Percentiles rank a stretch among this genome's conserved stretches.
These are phyloP conservation scores for Puffinus mauretanicus DNA, from an alignment of 2,113 vertebrate species.

Conservation along the genomic window DNA sequence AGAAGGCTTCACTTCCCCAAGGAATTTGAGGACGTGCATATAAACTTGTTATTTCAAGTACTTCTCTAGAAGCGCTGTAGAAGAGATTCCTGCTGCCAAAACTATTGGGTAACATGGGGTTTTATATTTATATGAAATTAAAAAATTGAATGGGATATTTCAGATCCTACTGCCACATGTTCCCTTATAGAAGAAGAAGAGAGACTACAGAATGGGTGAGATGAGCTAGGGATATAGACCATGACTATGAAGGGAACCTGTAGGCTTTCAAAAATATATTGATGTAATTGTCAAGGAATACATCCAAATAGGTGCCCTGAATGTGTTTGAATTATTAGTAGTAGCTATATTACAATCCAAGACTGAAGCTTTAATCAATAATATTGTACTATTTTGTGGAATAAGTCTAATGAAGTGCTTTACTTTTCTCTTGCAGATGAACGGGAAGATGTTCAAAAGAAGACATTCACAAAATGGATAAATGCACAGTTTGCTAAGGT, in stretches of 20 bases:
- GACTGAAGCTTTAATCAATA: not conserved
- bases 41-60: not conserved
- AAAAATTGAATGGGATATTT: not conserved
- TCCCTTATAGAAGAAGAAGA: not conserved
- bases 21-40: not conserved
- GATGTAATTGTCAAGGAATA: not conserved
- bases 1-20: not conserved
- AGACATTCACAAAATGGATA: constrained; percentile 99
- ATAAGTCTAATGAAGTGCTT: not conserved
- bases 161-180: not conserved
- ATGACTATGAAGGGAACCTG: not conserved
- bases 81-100: not conserved
- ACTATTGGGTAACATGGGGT: not conserved
- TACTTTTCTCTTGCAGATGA: constrained; percentile 83
- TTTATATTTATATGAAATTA: not conserved
- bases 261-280: not conserved
- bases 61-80: not conserved
- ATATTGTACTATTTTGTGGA: not conserved
- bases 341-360: not conserved
- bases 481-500: constrained; percentile 97
- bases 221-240: not conserved
- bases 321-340: not conserved
- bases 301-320: not conserved
- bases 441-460: constrained; percentile 99
- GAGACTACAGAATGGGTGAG: not conserved